Evolutionary conservation across 1,140 invertebrate species (phyloP).

Genomic region (Tetranychus cinnabarinus): DNA sequence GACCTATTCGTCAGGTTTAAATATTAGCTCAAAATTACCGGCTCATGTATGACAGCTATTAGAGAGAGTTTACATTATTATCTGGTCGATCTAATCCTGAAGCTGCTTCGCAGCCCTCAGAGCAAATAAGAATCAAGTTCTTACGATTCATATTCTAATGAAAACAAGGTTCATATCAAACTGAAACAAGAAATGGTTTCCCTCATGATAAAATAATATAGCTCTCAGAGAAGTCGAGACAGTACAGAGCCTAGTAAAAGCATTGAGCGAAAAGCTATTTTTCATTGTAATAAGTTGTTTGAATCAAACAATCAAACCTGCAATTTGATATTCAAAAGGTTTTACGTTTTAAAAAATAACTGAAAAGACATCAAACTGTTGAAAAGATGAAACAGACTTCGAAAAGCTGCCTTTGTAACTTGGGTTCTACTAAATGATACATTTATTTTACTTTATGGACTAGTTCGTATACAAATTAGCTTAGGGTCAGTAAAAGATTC

Average conservation of each 20-base stretch:
- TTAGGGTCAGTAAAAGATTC: too few relatives aligned
- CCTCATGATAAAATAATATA: too few relatives aligned
- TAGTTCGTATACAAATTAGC: too few relatives aligned
- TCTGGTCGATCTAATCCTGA: constrained; percentile 54
- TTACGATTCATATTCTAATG: not conserved
- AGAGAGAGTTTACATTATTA: constrained; percentile 61
- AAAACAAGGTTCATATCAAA: constrained; percentile 25
- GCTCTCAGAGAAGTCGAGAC: constrained; percentile 27
- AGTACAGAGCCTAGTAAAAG: constrained; percentile 29
- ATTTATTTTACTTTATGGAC: too few relatives aligned
- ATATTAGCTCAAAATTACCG: constrained; percentile 43
- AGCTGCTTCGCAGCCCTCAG: constrained; percentile 49
- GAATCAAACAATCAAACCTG: constrained; percentile 65
- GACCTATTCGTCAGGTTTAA: constrained; percentile 66
- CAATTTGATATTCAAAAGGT: constrained; percentile 94
- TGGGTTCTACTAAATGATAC: constrained; percentile 36
- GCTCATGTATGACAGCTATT: constrained; percentile 33
- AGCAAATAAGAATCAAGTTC: constrained; percentile 16
- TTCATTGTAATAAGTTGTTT: constrained; percentile 56
- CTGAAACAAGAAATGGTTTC: constrained; percentile 18
- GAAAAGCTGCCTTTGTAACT: constrained; percentile 55
- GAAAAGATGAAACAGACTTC: constrained; percentile 82
- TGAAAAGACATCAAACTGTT: constrained; percentile 83
- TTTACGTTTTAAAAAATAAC: constrained; percentile 73
- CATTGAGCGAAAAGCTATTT: constrained; percentile 57